Conservation (phyloP, 2,113 vertebrate genomes). For the Pelodiscus sinensis region DNA sequence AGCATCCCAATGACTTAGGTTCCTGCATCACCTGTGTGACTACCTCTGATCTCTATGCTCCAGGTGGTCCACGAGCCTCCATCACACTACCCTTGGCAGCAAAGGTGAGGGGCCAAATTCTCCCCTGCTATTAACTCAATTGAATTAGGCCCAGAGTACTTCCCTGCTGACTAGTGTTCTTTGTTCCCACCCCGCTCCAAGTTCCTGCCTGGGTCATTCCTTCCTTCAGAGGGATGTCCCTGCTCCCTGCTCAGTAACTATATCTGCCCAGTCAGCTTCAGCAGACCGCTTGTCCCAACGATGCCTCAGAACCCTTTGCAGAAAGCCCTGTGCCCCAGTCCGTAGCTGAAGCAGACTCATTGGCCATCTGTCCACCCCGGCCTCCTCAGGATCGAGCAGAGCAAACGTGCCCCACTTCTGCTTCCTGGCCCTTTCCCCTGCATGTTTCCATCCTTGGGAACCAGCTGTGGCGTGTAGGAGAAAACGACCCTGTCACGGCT, state of each 20-base stretch:
- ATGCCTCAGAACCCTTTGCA: background rate
- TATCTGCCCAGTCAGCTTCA: background rate
- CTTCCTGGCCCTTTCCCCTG: background rate
- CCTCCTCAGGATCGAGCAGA: background rate
- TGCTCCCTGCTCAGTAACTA: background rate
- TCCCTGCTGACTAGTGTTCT: background rate
- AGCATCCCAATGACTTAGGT: background rate
- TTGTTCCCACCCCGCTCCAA: background rate
- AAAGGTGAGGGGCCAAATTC: background rate
- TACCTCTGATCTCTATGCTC: background rate
- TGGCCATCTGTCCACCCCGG: background rate
- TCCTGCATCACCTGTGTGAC: background rate
- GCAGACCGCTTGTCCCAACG: background rate
- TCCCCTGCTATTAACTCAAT: background rate
- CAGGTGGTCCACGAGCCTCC: background rate
- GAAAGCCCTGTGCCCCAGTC: background rate
- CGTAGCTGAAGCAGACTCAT: background rate
- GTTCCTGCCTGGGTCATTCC: background rate
- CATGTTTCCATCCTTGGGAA: background rate
- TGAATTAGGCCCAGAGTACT: background rate
- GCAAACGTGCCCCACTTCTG: background rate
- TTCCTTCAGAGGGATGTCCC: background rate
- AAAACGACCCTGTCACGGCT: constrained; percentile 70
- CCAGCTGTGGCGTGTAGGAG: constrained; percentile 74
- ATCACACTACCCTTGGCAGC: rapidly evolving